phyloP scores from a whole-genome alignment of 2,888 invertebrate genomes.

The Calliphora vomitoria region DNA sequence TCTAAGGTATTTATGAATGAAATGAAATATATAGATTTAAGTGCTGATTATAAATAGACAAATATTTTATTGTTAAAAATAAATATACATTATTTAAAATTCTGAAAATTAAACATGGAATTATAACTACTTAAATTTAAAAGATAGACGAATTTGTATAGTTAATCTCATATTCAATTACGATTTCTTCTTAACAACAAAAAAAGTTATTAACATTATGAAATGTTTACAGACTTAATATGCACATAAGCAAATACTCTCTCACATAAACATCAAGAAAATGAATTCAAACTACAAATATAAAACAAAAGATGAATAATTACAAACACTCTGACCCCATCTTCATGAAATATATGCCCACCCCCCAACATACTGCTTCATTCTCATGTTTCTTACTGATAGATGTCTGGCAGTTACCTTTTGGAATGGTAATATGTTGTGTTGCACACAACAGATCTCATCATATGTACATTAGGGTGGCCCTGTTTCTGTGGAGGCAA shows the following conservation, averaged over 20 bases:
- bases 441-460: constrained; percentile 12
- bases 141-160: neutral
- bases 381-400: neutral
- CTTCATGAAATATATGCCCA: no score
- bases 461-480: no score
- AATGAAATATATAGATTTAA: neutral
- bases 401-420: constrained; percentile 2
- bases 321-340: neutral
- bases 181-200: neutral
- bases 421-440: neutral
- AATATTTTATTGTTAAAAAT: neutral
- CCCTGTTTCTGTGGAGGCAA: no score
- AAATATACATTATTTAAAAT: no score
- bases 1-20: neutral
- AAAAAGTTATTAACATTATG: neutral
- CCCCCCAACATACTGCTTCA: neutral
- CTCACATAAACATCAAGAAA: neutral
- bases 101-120: no score
- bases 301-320: constrained; percentile 50
- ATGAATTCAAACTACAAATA: constrained; percentile 23
- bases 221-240: constrained; percentile 5
- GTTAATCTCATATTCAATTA: constrained; percentile 13
- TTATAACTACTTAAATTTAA: no score
- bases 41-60: neutral
- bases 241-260: neutral